These are phyloP conservation scores for Pomacea maculata DNA, from an alignment of 1,140 invertebrate genomes.

Conservation along the genomic window DNA sequence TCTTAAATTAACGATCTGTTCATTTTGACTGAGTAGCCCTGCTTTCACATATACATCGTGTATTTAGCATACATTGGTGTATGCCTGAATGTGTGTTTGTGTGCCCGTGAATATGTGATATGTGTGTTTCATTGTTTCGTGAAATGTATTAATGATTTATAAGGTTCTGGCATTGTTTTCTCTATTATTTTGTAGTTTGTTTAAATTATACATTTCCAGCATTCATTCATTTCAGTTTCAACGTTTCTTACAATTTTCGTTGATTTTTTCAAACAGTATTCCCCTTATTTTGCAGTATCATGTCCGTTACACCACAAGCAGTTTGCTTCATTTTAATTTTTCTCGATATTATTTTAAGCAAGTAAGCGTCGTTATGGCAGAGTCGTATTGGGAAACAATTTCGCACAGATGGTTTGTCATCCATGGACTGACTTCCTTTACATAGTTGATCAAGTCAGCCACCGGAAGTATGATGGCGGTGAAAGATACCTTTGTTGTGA, in stretches of 20 bases:
- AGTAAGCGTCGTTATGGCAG: too few species aligned
- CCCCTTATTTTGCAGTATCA: neutral
- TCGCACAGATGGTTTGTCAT: too few species aligned
- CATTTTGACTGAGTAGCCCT: too few species aligned
- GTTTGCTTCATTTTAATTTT: neutral
- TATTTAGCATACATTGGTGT: neutral
- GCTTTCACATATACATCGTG: neutral
- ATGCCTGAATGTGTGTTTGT: neutral
- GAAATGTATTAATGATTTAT: neutral
- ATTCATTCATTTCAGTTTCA: neutral
- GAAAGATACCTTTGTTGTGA: too few species aligned
- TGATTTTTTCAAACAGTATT: neutral
- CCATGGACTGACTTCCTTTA: too few species aligned
- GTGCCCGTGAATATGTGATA: conserved; percentile 2
- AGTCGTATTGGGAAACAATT: too few species aligned
- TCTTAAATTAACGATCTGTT: too few species aligned
- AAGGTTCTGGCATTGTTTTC: neutral
- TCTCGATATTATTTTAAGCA: neutral
- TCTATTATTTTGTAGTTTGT: neutral
- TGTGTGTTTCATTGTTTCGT: neutral
- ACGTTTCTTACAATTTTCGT: neutral
- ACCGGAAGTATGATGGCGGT: too few species aligned
- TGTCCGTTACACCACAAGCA: neutral
- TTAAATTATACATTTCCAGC: neutral
- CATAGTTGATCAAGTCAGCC: too few species aligned